Conservation (phyloP, 2,797 vertebrate species). For the Sorex maritimensis region DNA sequence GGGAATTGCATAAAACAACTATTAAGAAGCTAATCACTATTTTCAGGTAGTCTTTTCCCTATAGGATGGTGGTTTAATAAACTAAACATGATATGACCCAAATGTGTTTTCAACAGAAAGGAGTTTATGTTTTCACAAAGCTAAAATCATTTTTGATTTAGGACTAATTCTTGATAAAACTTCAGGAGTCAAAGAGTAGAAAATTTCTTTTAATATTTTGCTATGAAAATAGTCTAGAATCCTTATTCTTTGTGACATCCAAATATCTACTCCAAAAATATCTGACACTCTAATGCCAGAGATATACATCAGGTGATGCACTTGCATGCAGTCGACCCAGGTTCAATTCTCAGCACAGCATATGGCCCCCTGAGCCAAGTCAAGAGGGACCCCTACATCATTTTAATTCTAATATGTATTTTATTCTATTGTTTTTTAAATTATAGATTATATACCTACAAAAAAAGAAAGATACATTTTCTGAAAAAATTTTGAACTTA, state of each 20-base stretch:
- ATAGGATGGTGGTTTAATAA: neutral
- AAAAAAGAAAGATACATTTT: no score
- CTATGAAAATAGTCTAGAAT: neutral
- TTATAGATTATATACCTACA: no score
- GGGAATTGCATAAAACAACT: neutral
- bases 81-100: neutral
- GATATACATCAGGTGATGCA: no score
- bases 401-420: no score
- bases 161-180: neutral
- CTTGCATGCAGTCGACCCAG: no score
- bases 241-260: neutral
- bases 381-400: no score
- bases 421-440: no score
- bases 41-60: constrained; percentile 19
- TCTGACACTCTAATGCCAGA: neutral
- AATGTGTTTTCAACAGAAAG: neutral
- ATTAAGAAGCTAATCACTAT: constrained; percentile 9
- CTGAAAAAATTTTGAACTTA: no score
- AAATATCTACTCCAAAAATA: neutral
- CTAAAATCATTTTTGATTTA: neutral
- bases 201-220: neutral
- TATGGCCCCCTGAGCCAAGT: no score
- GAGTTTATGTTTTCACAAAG: neutral
- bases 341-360: no score
- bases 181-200: neutral